Base-by-base conservation (phyloP, 2,888 invertebrate species). In the Nomada fucata region DNA sequence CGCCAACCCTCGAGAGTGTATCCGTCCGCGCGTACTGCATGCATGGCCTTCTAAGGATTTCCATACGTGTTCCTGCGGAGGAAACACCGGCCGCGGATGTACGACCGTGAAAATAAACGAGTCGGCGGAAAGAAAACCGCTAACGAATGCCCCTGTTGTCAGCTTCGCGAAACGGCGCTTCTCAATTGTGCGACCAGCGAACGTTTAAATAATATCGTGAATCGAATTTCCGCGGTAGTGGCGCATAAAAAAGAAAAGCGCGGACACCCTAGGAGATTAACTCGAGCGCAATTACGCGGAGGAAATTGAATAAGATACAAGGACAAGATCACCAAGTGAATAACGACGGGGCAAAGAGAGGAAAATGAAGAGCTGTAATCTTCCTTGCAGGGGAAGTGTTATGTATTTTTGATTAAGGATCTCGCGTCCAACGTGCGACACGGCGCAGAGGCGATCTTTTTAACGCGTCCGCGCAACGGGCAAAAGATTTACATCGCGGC, bases 1-100 rank as follows among this genome's bases (percentile, higher is more conserved):
- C 72, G 76, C 64, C 82, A 76, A 70, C 78, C 86, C 87, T 84
- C 60, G 73, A 20, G 71, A 83, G 82, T 78, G 76, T 70, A 68
- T 78, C 60, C 72, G 74, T 86, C 77, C 68, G 76, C 72, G 69
- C 65, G 77, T 70, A 63, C 74, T 82, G 79, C 79, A 86, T 86
- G 84, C 83, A 88, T 87, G 84, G 76, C 88, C 88, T 86, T 89
- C 86, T 85, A 89, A 85, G 88, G 89, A 88, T 89, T 85, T 88
- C 78, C 86, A 83, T 86, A 78, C 76, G 79, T 73, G 84, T 82
- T 76, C 60, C 77, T 18, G 15, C 70, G 59, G 61, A 47, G 75
- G 61, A 74, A 84, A 72, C 75, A 70, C 59, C 18, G 9, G 26
- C 47, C 65, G 50, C 44, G 60, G 42, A 76, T 53, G 47, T 72